Percentiles rank a stretch among this genome's conserved stretches.
phyloP scores from a whole-genome alignment of 1,140 invertebrate genomes.

The Penaeus japonicus region DNA sequence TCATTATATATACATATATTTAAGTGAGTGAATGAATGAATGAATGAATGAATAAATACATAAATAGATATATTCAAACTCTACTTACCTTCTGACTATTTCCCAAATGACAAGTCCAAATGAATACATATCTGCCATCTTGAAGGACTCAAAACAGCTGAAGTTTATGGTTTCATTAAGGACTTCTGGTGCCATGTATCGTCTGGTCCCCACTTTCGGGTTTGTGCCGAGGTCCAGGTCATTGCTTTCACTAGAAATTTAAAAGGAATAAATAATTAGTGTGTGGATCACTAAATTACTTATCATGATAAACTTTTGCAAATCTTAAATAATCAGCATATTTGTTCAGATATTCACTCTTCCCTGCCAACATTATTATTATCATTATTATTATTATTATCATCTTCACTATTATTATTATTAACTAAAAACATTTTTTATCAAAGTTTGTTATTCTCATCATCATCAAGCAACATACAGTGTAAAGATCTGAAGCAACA shows the following conservation, averaged over 20 bases:
- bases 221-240: constrained; percentile 66
- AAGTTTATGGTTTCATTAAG: constrained; percentile 90
- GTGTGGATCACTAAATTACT: not conserved
- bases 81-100: constrained; percentile 72
- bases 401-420: too few species aligned
- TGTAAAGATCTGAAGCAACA: too few species aligned
- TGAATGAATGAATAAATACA: not conserved
- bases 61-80: not conserved
- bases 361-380: too few species aligned
- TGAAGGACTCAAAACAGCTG: constrained; percentile 93
- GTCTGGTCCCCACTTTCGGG: constrained; percentile 88
- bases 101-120: constrained; percentile 95
- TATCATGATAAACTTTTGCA: too few species aligned
- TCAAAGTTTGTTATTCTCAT: too few species aligned
- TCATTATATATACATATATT: not conserved
- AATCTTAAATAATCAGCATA: too few species aligned
- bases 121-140: constrained; percentile 94
- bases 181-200: constrained; percentile 95
- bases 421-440: too few species aligned
- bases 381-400: too few species aligned
- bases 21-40: too few species aligned
- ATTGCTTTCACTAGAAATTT: constrained; percentile 43
- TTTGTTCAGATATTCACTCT: not conserved
- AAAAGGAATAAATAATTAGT: not conserved
- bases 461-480: too few species aligned